These are phyloP conservation scores for Zeuzera pyrina DNA, from an alignment of 2,888 invertebrate species.

Conservation along the genomic window DNA sequence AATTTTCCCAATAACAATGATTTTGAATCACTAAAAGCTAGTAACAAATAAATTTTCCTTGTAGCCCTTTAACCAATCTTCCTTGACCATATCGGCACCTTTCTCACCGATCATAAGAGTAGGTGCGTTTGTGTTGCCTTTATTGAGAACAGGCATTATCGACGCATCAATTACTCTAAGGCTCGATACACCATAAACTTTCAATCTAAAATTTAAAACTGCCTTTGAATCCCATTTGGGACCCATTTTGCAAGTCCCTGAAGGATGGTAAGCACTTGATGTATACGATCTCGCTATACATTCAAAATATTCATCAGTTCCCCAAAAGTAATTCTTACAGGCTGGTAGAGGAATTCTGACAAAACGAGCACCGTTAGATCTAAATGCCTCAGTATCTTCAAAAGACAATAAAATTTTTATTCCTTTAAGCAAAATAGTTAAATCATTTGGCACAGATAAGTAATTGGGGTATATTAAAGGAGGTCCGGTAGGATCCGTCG, in stretches of 20 bases:
- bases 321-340: conserved; percentile 73
- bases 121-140: conserved; percentile 87
- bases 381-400: conserved; percentile 71
- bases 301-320: conserved; percentile 75
- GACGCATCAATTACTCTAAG: conserved; percentile 83
- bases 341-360: conserved; percentile 66
- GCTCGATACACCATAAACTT: conserved; percentile 73
- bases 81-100: conserved; percentile 33
- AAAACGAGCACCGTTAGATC: conserved; percentile 66
- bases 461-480: conserved; percentile 81
- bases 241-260: conserved; percentile 64
- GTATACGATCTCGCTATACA: conserved; percentile 76
- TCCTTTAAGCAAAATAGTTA: conserved; percentile 72
- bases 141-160: conserved; percentile 83
- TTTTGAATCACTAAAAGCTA: not conserved
- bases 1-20: no score
- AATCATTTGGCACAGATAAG: conserved; percentile 72
- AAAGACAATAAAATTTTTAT: conserved; percentile 70
- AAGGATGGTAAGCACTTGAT: conserved; percentile 53
- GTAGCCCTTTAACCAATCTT: conserved; percentile 27
- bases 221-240: conserved; percentile 67
- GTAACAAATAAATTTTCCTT: not conserved
- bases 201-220: conserved; percentile 79
- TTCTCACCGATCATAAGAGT: conserved; percentile 84
- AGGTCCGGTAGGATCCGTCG: conserved; percentile 77